A percentile compares a stretch with the other conserved stretches of the same genome.
phyloP scores from a whole-genome alignment of 2,797 vertebrate species.

The Protonibea diacanthus region DNA sequence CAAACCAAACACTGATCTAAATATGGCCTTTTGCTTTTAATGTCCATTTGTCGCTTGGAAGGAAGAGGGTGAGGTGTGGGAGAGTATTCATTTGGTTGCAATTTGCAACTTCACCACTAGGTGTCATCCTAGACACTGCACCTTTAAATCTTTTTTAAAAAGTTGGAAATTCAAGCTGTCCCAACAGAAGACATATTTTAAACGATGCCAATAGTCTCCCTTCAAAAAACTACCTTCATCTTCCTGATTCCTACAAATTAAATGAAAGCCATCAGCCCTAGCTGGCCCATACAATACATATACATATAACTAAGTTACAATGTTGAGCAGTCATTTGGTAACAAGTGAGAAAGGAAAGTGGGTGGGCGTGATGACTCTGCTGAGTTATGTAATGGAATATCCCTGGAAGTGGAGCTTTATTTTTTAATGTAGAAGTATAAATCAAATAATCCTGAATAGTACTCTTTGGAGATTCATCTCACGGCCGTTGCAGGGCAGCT shows the following conservation, averaged over 20 bases:
- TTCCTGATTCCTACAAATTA: not conserved
- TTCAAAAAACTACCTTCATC: not conserved
- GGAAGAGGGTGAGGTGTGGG: too few relatives aligned
- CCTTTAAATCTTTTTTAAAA: not conserved
- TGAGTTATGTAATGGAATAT: slow-evolving; percentile 48
- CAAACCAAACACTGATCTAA: too few relatives aligned
- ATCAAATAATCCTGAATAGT: slow-evolving; percentile 36
- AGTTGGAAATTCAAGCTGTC: not conserved
- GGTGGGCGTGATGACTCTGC: slow-evolving; percentile 18
- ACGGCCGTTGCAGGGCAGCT: slow-evolving; percentile 1
- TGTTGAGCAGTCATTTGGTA: slow-evolving; percentile 6
- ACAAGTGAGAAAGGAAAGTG: slow-evolving; percentile 23
- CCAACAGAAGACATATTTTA: not conserved
- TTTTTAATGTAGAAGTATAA: slow-evolving; percentile 48
- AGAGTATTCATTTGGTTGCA: too few relatives aligned
- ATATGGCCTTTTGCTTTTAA: too few relatives aligned
- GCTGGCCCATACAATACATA: not conserved
- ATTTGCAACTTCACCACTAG: too few relatives aligned
- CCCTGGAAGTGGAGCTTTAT: slow-evolving; percentile 45
- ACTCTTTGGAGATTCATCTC: slow-evolving; percentile 10
- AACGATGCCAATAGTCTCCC: not conserved
- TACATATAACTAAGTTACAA: not conserved
- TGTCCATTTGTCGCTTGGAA: too few relatives aligned
- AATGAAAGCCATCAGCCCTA: not conserved
- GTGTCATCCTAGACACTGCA: too few relatives aligned